Conservation (phyloP, 2,888 invertebrate genomes). For the Strigamia crassipes region DNA sequence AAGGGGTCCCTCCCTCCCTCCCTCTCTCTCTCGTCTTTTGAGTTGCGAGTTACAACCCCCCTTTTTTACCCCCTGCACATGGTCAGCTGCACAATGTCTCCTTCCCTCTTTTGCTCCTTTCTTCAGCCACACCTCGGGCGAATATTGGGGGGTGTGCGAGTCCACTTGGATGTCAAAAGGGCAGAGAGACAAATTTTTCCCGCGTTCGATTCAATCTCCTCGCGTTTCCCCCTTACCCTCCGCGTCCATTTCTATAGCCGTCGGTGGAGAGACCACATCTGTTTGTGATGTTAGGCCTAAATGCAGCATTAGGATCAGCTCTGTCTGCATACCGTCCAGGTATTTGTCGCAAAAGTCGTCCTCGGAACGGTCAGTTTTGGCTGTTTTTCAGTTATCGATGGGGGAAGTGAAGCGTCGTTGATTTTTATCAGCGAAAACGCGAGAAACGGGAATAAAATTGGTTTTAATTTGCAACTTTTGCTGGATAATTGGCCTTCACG, state of each 20-base stretch:
- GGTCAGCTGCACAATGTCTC: constrained; percentile 7
- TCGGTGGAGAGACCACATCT: not conserved
- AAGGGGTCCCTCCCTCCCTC: not conserved
- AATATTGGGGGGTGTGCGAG: constrained; percentile 2
- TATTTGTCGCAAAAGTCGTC: not conserved
- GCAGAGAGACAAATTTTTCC: constrained; percentile 10
- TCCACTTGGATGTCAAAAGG: constrained; percentile 10
- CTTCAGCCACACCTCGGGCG: not conserved
- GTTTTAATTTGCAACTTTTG: constrained; percentile 4
- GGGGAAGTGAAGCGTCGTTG: not conserved
- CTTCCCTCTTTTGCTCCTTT: not conserved
- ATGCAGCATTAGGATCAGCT: not conserved
- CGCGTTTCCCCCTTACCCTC: not conserved
- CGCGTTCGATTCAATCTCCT: constrained; percentile 10
- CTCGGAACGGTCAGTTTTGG: no score
- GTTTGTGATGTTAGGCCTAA: constrained; percentile 10
- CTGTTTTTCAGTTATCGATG: not conserved
- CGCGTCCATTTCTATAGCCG: not conserved
- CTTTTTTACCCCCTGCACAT: not conserved
- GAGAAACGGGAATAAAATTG: not conserved
- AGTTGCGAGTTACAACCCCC: not conserved
- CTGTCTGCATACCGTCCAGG: not conserved
- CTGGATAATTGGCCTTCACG: not conserved
- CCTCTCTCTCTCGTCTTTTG: not conserved
- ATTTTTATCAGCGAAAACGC: not conserved